Conservation (phyloP, 23 tunicate species). For the Phallusia fumigata region DNA sequence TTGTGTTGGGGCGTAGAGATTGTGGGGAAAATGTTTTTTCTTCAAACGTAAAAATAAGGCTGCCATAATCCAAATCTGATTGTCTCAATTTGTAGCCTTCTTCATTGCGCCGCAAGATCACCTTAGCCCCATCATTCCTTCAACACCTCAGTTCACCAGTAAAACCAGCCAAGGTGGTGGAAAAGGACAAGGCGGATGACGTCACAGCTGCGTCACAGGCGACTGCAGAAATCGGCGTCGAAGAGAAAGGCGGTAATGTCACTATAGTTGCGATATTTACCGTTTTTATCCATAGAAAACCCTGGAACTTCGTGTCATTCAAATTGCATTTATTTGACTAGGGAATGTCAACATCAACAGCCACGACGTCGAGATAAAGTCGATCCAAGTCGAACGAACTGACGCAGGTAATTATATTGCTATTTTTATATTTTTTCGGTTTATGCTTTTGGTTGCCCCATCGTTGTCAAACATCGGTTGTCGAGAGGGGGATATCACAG, state of each 20-base stretch:
- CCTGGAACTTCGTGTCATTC: not conserved
- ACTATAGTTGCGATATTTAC: not conserved
- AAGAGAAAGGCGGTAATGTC: not conserved
- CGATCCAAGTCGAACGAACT: not conserved
- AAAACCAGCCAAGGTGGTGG: slow-evolving; percentile 20
- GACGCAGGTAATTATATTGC: not conserved
- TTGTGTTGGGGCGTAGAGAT: too few relatives aligned
- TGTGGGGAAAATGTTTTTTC: too few relatives aligned
- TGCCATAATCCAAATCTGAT: too few relatives aligned
- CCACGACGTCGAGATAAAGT: not conserved
- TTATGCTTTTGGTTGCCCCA: too few relatives aligned
- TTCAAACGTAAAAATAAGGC: too few relatives aligned
- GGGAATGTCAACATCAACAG: too few relatives aligned
- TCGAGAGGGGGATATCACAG: too few relatives aligned
- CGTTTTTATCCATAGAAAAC: not conserved
- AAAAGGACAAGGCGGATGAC: not conserved
- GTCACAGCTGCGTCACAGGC: not conserved
- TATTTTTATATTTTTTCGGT: too few relatives aligned
- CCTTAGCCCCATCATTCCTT: slow-evolving; percentile 60
- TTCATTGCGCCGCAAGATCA: slow-evolving; percentile 45
- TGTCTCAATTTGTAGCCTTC: not conserved
- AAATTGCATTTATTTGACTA: too few relatives aligned
- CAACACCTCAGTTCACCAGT: slow-evolving; percentile 30
- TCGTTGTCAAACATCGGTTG: too few relatives aligned
- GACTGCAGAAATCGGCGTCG: not conserved